phyloP scores from a whole-genome alignment of 1,140 invertebrate genomes.

The fruit fly (Drosophila melanogaster) region DNA sequence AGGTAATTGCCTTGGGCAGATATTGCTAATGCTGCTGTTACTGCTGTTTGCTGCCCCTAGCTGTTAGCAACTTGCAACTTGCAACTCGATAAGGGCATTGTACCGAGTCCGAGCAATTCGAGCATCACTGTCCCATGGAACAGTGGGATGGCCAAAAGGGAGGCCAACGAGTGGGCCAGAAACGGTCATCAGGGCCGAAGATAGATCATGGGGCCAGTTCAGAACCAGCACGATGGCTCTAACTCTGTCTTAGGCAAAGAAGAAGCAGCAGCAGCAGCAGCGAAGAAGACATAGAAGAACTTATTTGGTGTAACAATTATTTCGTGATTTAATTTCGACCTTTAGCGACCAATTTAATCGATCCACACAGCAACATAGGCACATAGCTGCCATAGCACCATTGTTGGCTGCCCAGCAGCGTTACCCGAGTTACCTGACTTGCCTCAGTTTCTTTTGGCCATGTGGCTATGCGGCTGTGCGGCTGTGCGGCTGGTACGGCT shows the following conservation, averaged over 20 bases:
- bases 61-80: constrained; percentile 32
- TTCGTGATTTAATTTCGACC: constrained; percentile 84
- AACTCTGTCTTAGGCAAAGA: not conserved
- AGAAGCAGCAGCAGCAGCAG: not conserved
- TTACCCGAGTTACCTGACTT: constrained; percentile 11
- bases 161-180: constrained; percentile 21
- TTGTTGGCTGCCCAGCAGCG: constrained; percentile 68
- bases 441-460: constrained; percentile 2
- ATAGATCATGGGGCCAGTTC: constrained; percentile 49
- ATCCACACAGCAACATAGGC: constrained; percentile 47
- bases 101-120: constrained; percentile 27
- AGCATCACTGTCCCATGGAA: constrained; percentile 25
- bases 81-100: constrained; percentile 55
- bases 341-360: constrained; percentile 84
- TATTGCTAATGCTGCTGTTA: constrained; percentile 37
- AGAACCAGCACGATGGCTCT: constrained; percentile 30
- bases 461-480: constrained; percentile 18
- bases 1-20: constrained; percentile 71
- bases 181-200: constrained; percentile 58
- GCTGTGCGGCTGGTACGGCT: constrained; percentile 6
- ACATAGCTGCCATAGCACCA: constrained; percentile 39
- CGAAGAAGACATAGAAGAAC: constrained; percentile 61
- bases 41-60: not conserved
- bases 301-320: constrained; percentile 84
- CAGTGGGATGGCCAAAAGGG: not conserved